Evolutionary conservation across 2,888 invertebrate species (phyloP), one percentile per base, ranked within the genome.

Genomic region (Colostygia pectinataria): DNA sequence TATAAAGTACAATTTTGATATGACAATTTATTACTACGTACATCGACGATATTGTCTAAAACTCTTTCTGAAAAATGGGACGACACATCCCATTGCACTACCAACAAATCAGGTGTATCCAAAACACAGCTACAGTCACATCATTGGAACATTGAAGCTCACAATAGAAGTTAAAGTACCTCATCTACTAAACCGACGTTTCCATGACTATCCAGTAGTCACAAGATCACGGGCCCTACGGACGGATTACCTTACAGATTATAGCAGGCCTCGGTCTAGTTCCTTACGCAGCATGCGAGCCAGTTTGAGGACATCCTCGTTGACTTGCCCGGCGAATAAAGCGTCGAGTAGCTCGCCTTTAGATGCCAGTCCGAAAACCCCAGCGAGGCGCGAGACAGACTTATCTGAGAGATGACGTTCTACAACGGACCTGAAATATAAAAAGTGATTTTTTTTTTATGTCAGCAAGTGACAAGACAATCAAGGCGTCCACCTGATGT

Each of bases 391-490:
- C 1, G 92, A 91, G 27, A 95, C 90, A 0, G 96, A 96, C 77
- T 97, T 97, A 61, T 96, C 96, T 2, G 97, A 96, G 2, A 97
- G 91, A 71, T 97, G 97, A 20, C 94, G 92, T 66, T 93, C 92
- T 38, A 97, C 95, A 27, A 97, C 92, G 27, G 91, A 87, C 63
- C 93, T 93, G 84, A 2, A 77, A 78, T 20, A n/a, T 2, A 20
- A 20, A 18, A 2, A 18, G 18, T 18, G 18, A 3, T 18, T 18
- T 18, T 18, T 4, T 18, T 18, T n/a, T n/a, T n/a, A n/a, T n/a
- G n/a, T n/a, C n/a, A n/a, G n/a, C n/a, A n/a, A n/a, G n/a, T n/a
- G n/a, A n/a, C n/a, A n/a, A n/a, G n/a, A n/a, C n/a, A n/a, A n/a
- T n/a, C n/a, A n/a, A n/a, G n/a, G n/a, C n/a, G n/a, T n/a, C n/a